phyloP scores from a whole-genome alignment of 2,113 vertebrate species.

The Zosterops borbonicus region DNA sequence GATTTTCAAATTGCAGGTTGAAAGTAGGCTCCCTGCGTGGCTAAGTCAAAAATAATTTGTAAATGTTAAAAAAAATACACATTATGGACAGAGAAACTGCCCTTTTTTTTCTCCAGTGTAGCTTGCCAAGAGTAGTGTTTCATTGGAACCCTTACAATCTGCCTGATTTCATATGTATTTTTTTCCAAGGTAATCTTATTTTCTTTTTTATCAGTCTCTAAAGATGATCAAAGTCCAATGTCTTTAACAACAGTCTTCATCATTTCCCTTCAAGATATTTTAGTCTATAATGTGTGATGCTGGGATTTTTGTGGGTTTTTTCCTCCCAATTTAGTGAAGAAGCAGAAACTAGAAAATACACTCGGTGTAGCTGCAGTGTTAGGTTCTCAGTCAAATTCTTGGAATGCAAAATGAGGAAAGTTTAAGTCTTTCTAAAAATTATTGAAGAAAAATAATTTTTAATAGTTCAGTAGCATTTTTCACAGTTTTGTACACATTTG shows the following conservation, averaged over 20 bases:
- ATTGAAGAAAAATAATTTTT: neutral
- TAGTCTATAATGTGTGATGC: neutral
- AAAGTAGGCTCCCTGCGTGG: slow-evolving; percentile 79
- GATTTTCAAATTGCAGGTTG: slow-evolving; percentile 78
- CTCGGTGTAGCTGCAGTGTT: neutral
- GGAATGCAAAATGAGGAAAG: neutral
- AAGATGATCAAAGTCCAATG: neutral
- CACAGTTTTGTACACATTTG: neutral
- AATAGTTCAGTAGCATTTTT: neutral
- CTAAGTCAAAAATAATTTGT: slow-evolving; percentile 78
- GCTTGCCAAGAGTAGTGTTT: slow-evolving; percentile 38
- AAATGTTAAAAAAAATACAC: slow-evolving; percentile 61
- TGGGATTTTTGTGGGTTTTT: rapidly evolving
- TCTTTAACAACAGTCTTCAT: neutral
- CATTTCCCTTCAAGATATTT: neutral
- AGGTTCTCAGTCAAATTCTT: neutral
- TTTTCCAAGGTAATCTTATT: neutral
- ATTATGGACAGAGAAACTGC: slow-evolving; percentile 1
- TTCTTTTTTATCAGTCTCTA: neutral
- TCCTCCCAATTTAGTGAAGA: neutral
- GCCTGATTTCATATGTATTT: neutral
- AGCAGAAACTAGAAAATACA: neutral
- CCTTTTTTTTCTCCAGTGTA: neutral
- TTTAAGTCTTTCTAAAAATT: neutral
- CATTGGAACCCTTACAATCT: neutral